Evolutionary conservation across 2,797 vertebrate species (phyloP).

Genomic region (Rhinophrynus dorsalis): DNA sequence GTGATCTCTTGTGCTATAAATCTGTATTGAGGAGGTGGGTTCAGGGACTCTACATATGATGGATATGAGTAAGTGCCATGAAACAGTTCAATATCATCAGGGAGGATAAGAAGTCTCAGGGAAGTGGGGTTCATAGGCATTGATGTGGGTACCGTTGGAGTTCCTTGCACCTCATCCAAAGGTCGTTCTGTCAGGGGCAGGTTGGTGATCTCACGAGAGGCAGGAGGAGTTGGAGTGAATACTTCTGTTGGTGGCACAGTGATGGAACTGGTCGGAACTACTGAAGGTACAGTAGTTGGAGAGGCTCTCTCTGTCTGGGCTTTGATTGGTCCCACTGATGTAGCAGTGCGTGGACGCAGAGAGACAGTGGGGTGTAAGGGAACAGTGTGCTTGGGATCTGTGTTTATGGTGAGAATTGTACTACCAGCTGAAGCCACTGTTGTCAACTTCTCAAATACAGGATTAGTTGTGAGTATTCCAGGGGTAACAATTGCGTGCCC

Average conservation of each 20-base stretch:
- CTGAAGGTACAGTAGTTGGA: not conserved
- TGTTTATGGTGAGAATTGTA: not conserved
- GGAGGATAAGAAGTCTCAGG: constrained; percentile 31
- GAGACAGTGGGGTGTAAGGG: not conserved
- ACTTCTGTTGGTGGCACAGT: not conserved
- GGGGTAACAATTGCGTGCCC: not conserved
- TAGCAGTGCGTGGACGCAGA: not conserved
- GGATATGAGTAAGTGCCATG: constrained; percentile 18
- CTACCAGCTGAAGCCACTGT: not conserved
- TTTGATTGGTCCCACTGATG: not conserved
- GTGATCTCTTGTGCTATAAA: too few species aligned
- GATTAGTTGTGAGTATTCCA: not conserved
- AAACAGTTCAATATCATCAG: constrained; percentile 45
- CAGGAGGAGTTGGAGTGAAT: not conserved
- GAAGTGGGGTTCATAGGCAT: constrained; percentile 27
- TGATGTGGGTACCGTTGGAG: not conserved
- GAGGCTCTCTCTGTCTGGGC: not conserved
- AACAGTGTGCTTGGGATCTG: not conserved
- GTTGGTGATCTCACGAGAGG: not conserved
- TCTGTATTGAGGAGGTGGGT: constrained; percentile 47
- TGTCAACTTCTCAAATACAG: constrained; percentile 21
- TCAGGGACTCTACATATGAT: constrained; percentile 52
- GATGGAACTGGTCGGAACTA: not conserved
- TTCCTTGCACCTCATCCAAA: not conserved
- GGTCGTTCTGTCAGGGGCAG: not conserved